Conservation (phyloP, 2,797 vertebrate species). For the Huso huso region DNA sequence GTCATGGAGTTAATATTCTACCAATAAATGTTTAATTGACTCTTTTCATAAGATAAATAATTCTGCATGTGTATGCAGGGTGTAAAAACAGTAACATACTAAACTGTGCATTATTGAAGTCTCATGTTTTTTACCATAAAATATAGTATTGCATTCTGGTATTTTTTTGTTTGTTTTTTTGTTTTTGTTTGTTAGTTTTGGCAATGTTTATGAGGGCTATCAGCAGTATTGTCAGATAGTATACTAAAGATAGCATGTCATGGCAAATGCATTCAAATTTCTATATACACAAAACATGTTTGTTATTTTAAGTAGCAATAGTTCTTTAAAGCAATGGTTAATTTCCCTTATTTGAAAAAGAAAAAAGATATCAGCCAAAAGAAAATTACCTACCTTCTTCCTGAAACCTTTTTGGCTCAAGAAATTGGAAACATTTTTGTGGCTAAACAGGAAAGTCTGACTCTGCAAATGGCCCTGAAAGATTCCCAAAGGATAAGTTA, state of each 20-base stretch:
- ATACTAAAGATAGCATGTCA: background rate
- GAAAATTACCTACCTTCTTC: background rate
- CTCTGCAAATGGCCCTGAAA: slow-evolving; percentile 13
- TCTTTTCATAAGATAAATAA: too few relatives aligned
- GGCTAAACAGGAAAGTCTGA: slow-evolving; percentile 21
- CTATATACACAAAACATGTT: background rate
- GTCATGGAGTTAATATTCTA: too few relatives aligned
- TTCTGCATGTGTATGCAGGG: too few relatives aligned
- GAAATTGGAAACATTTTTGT: slow-evolving; percentile 17
- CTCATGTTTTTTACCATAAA: slow-evolving; percentile 2
- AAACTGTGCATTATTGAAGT: too few relatives aligned
- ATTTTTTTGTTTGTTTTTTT: slow-evolving; percentile 6
- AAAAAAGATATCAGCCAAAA: background rate
- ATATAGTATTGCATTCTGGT: too few relatives aligned
- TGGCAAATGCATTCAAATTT: background rate
- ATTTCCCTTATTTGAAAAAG: background rate
- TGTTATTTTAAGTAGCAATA: slow-evolving; percentile 14
- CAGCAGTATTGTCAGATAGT: background rate
- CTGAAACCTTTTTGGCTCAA: slow-evolving; percentile 10
- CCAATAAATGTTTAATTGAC: too few relatives aligned
- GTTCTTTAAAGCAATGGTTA: slow-evolving; percentile 15
- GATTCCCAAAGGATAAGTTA: slow-evolving; percentile 4
- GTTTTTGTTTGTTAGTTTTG: background rate
- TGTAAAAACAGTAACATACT: too few relatives aligned
- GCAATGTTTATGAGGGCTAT: background rate